Evolutionary conservation across 2,113 vertebrate species (phyloP).

Genomic region (Syrrhaptes paradoxus): DNA sequence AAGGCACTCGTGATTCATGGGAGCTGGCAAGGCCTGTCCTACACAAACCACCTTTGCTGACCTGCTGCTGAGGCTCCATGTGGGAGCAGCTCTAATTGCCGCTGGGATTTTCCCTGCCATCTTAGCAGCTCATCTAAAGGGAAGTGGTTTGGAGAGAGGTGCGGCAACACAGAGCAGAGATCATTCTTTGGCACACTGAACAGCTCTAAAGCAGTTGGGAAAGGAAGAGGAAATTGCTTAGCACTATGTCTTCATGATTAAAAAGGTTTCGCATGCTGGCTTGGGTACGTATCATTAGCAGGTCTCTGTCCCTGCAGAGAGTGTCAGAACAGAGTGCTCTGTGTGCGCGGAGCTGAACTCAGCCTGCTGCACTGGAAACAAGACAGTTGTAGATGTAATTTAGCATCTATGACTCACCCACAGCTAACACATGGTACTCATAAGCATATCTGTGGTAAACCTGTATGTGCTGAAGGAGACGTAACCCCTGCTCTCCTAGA

Average conservation of each 20-base stretch:
- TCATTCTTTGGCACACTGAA: neutral
- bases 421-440: conserved; percentile 15
- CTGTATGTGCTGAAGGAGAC: neutral
- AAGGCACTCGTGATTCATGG: neutral
- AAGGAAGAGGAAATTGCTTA: neutral
- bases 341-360: neutral
- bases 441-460: neutral
- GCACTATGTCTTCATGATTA: neutral
- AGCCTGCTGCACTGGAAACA: neutral
- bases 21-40: neutral
- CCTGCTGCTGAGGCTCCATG: neutral
- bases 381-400: neutral
- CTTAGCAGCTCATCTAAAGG: neutral
- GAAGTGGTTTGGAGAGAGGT: neutral
- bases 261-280: rapidly evolving
- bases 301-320: neutral
- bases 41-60: neutral
- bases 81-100: neutral
- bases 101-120: neutral
- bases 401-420: neutral
- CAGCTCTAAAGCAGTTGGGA: neutral
- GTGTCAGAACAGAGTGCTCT: neutral
- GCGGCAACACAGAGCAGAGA: neutral
- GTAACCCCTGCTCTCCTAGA: neutral
- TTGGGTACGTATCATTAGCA: neutral